Evolutionary conservation across 2,888 invertebrate genomes (phyloP).

Genomic region (Pocota personata): DNA sequence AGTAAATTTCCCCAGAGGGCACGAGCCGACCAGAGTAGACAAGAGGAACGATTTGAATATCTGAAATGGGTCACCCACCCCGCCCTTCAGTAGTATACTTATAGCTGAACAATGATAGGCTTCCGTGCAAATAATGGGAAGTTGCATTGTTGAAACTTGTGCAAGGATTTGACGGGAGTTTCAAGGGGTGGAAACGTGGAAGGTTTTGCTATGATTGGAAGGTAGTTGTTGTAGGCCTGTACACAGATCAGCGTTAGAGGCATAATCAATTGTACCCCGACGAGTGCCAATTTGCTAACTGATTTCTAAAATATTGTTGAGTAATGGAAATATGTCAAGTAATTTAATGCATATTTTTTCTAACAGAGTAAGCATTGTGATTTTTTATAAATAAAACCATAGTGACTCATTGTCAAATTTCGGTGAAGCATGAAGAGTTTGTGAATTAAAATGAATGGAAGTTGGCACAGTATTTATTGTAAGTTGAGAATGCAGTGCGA

Average conservation of each 20-base stretch:
- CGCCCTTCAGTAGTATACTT: background rate
- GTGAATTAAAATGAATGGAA: background rate
- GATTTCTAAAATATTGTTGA: constrained; percentile 55
- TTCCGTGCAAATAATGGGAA: constrained; percentile 57
- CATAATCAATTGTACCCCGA: constrained; percentile 53
- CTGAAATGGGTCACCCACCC: constrained; percentile 63
- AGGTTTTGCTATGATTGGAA: constrained; percentile 34
- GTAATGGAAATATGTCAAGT: constrained; percentile 51
- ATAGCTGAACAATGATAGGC: constrained; percentile 55
- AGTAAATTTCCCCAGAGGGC: constrained; percentile 68
- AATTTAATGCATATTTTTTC: constrained; percentile 18
- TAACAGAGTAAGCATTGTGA: background rate
- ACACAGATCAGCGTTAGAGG: constrained; percentile 26
- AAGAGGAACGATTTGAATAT: constrained; percentile 62
- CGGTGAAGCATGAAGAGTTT: background rate
- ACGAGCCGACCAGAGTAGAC: constrained; percentile 6
- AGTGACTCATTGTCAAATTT: background rate
- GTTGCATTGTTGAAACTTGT: constrained; percentile 60
- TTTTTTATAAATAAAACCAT: background rate
- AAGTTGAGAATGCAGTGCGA: too few species aligned
- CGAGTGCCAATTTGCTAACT: constrained; percentile 66
- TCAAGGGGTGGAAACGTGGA: background rate
- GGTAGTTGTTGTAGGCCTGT: background rate
- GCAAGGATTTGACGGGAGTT: constrained; percentile 16
- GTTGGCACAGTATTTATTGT: background rate